phyloP scores from a whole-genome alignment of 1,140 invertebrate species.

The Caligus rogercresseyi region DNA sequence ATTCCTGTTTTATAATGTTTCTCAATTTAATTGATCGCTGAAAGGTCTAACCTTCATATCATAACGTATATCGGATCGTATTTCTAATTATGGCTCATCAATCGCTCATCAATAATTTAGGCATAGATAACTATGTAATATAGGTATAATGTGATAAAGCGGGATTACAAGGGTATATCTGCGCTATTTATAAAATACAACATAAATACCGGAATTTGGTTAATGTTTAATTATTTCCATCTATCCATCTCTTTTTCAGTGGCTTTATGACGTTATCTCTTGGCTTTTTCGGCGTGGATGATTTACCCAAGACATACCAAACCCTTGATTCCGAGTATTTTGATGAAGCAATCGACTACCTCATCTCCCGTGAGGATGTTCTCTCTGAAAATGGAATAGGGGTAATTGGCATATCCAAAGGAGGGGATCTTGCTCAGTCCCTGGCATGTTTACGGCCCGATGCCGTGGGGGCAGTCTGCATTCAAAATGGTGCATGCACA shows the following conservation, averaged over 20 bases:
- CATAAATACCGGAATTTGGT: no score
- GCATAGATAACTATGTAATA: no score
- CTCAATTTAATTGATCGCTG: no score
- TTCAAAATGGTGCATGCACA: neutral
- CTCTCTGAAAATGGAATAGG: neutral
- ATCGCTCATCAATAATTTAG: no score
- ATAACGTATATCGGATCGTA: no score
- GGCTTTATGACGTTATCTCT: neutral
- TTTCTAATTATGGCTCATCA: no score
- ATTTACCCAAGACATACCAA: constrained; percentile 3
- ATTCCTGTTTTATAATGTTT: no score
- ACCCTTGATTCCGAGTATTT: constrained; percentile 1
- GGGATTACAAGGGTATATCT: no score
- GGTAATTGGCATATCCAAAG: neutral
- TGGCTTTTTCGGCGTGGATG: constrained; percentile 6
- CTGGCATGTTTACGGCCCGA: neutral
- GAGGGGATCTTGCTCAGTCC: neutral
- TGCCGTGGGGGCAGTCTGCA: neutral
- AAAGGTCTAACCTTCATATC: no score
- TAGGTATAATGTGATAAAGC: no score
- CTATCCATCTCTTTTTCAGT: neutral
- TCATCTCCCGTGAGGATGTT: neutral
- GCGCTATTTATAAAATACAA: no score
- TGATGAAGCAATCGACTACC: neutral
- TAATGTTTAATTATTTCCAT: neutral